A percentile compares a stretch with the other conserved stretches of the same genome.
Evolutionary conservation across 2,888 invertebrate genomes (phyloP).

Genomic region (Drosophila stalkeri): DNA sequence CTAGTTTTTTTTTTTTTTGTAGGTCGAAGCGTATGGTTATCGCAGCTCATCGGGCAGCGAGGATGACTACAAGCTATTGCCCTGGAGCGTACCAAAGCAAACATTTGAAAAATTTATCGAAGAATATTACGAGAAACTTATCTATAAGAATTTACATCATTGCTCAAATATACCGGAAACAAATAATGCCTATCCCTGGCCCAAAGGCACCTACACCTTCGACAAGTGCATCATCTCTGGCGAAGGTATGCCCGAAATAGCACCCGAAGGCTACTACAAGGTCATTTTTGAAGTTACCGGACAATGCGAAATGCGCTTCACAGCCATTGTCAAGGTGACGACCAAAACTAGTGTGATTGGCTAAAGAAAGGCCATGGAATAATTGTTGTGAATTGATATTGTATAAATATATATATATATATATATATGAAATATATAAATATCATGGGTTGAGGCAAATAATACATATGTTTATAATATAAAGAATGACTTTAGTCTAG

Average conservation of each 20-base stretch:
- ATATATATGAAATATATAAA: neutral
- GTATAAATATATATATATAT: neutral
- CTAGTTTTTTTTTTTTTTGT: fast-evolving
- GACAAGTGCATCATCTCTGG: slow-evolving; percentile 25
- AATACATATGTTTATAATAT: neutral
- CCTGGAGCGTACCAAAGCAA: slow-evolving; percentile 41
- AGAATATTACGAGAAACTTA: slow-evolving; percentile 35
- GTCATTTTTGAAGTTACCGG: slow-evolving; percentile 17
- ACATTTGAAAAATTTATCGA: slow-evolving; percentile 7
- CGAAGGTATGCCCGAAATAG: slow-evolving; percentile 53
- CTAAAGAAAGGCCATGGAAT: neutral
- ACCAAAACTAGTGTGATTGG: slow-evolving; percentile 21
- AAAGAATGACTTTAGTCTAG: neutral
- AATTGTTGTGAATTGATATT: neutral
- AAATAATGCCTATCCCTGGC: slow-evolving; percentile 7
- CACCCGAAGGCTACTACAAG: slow-evolving; percentile 52
- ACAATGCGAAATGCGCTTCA: slow-evolving; percentile 31
- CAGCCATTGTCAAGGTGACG: slow-evolving; percentile 4
- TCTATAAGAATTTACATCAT: slow-evolving; percentile 30
- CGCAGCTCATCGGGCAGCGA: slow-evolving; percentile 55
- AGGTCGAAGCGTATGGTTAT: slow-evolving; percentile 1
- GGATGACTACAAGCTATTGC: slow-evolving; percentile 48
- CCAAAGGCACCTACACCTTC: slow-evolving; percentile 8
- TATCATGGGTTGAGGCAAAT: neutral
- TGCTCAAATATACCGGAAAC: slow-evolving; percentile 43